Base-by-base conservation (phyloP, 1,140 invertebrate genomes). In the Gonioctena quinquepunctata region DNA sequence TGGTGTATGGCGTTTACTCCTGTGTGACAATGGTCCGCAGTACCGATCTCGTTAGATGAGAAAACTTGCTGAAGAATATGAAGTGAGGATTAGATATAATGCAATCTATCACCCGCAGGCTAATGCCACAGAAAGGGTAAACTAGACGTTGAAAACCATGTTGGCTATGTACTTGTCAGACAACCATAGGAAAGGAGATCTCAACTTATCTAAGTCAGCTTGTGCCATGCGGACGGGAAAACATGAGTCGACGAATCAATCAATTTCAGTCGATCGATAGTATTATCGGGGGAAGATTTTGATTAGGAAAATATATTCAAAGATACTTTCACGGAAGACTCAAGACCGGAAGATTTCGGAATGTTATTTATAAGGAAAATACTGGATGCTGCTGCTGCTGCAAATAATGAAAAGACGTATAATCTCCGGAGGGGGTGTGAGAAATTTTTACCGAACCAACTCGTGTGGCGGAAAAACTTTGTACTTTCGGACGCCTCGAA, bases 101-200 rank as follows among this genome's bases (percentile, higher is more conserved):
- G 52, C 70, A 3, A 23, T 49, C 16, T 75, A 72, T 72, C 57
- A 59, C 23, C 60, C 74, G 0, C 68, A 71, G 33, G 48, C 25
- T 11, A 76, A 76, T 26, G 72, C 72, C 1, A 69, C 64, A 0
- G 82, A 83, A 68, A 65, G 81, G 19, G 63, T 75, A 0, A 83
- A 83, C 62, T 27, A 75, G 21, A 74, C 76, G 5, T 49, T 82
- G n/a, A 81, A 80, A 27, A 76, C 73, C 2, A 74, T 80, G 67
- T 66, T 83, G 18, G 23, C 72, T 4, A 25, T 67, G 2, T 83
- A 79, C 66, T 67, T 79, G 2, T 16, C 74, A 2, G 75, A 80
- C 4, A 77, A 79, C 57, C 81, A 83, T 52, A 42, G 70, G 2
- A 66, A 63, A 7, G 82, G 81, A 81, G 78, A 80, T 69, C 52